Conservation (phyloP, 2,797 vertebrate species). For the Zonotrichia albicollis region DNA sequence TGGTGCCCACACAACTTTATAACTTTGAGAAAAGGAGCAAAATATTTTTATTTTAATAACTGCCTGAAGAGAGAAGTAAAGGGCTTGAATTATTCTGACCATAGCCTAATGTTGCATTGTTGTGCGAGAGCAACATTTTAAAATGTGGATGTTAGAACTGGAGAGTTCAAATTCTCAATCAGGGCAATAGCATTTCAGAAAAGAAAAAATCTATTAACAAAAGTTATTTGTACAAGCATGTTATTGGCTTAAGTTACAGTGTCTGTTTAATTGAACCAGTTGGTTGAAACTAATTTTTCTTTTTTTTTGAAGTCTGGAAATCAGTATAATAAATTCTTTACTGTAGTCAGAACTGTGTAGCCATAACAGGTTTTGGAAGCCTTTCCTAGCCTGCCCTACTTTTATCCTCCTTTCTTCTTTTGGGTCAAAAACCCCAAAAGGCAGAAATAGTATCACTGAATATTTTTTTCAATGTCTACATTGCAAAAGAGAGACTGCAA, state of each 20-base stretch:
- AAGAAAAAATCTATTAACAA: neutral
- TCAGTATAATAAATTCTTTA: neutral
- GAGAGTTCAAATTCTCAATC: neutral
- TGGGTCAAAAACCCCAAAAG: neutral
- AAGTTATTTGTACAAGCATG: neutral
- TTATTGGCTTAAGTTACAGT: neutral
- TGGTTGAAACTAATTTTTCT: neutral
- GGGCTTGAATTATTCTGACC: neutral
- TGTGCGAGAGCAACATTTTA: neutral
- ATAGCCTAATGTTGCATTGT: neutral
- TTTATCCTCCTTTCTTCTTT: neutral
- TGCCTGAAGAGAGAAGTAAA: neutral
- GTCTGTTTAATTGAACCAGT: neutral
- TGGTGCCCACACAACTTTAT: neutral
- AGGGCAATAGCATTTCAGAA: neutral
- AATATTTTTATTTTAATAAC: neutral
- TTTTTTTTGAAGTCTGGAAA: neutral
- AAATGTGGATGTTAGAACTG: neutral
- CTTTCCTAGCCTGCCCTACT: neutral
- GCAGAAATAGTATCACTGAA: neutral
- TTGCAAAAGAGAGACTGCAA: neutral
- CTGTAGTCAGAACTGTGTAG: neutral
- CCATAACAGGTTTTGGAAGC: neutral
- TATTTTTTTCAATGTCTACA: neutral
- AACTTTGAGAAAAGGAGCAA: neutral